These are phyloP conservation scores for Aphelenchoides bicaudatus DNA, from an alignment of 2,888 invertebrate species.

Conservation along the genomic window DNA sequence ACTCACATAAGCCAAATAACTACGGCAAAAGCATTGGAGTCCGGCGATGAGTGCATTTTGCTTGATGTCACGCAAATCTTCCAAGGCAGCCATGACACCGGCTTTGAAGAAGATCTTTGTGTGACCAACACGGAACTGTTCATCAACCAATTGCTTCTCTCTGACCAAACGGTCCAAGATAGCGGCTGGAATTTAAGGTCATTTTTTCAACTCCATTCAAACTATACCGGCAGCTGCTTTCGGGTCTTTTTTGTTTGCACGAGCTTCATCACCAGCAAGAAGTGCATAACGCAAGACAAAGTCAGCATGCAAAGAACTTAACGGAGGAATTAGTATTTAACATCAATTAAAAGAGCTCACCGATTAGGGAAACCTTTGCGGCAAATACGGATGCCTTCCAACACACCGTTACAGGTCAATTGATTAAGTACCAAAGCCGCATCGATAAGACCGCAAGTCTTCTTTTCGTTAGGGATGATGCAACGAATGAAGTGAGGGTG, in stretches of 20 bases:
- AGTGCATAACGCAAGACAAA: constrained; percentile 88
- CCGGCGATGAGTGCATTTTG: constrained; percentile 89
- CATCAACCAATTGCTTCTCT: constrained; percentile 75
- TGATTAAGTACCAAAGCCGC: constrained; percentile 98
- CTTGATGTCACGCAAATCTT: constrained; percentile 99
- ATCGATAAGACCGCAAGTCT: constrained; percentile 78
- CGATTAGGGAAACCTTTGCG: constrained; percentile 73
- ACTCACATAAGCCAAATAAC: constrained; percentile 28
- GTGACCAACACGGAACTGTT: constrained; percentile 65
- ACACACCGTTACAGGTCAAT: constrained; percentile 99
- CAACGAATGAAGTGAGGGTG: constrained; percentile 62
- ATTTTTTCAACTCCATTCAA: no score
- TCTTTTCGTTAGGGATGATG: constrained; percentile 62
- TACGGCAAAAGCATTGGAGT: constrained; percentile 63
- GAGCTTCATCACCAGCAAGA: constrained; percentile 56
- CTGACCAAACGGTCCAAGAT: constrained; percentile 71
- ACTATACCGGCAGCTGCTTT: constrained; percentile 46
- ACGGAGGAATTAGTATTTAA: neutral
- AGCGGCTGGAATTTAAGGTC: no score
- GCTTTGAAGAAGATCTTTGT: constrained; percentile 60
- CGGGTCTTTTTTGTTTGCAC: constrained; percentile 43
- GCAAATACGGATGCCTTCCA: constrained; percentile 99
- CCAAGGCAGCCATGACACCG: constrained; percentile 99
- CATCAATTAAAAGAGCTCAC: neutral
- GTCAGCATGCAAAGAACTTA: constrained; percentile 67